These are phyloP conservation scores for Scartelaos histophorus DNA, from an alignment of 2,113 vertebrate genomes.

Conservation along the genomic window DNA sequence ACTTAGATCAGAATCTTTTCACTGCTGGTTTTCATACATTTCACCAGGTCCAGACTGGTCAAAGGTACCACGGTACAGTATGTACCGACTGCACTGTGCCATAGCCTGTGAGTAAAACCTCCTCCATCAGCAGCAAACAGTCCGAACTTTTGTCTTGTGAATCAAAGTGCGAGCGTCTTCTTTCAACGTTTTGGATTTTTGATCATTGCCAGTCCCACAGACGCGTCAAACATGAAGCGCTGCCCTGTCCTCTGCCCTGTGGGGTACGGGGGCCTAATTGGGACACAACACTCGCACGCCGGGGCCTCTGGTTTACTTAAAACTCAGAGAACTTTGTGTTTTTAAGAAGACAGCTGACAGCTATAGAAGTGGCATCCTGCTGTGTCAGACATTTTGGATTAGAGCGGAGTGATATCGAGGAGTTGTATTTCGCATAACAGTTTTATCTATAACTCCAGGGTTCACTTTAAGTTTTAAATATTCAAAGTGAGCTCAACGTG, in stretches of 20 bases:
- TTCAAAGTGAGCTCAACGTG: neutral
- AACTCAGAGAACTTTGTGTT: conserved; percentile 3
- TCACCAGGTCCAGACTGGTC: neutral
- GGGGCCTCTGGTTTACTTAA: neutral
- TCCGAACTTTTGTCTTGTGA: neutral
- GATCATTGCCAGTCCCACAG: conserved; percentile 2
- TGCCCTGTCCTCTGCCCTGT: conserved; percentile 6
- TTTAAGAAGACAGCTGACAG: neutral
- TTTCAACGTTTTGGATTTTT: neutral
- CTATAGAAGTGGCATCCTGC: neutral
- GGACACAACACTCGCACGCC: neutral
- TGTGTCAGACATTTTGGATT: neutral
- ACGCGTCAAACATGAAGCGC: conserved; percentile 1
- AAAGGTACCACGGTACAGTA: neutral
- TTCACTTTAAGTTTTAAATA: neutral
- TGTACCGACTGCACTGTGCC: neutral
- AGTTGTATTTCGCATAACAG: neutral
- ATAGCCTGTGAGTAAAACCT: neutral
- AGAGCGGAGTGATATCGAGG: neutral
- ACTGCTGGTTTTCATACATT: no score
- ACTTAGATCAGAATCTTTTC: no score
- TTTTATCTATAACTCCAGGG: neutral
- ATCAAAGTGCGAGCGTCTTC: conserved; percentile 1
- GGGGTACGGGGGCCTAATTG: neutral
- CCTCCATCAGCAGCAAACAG: conserved; percentile 4